phyloP scores from a whole-genome alignment of 2,797 vertebrate genomes.

The Lerista edwardsae region DNA sequence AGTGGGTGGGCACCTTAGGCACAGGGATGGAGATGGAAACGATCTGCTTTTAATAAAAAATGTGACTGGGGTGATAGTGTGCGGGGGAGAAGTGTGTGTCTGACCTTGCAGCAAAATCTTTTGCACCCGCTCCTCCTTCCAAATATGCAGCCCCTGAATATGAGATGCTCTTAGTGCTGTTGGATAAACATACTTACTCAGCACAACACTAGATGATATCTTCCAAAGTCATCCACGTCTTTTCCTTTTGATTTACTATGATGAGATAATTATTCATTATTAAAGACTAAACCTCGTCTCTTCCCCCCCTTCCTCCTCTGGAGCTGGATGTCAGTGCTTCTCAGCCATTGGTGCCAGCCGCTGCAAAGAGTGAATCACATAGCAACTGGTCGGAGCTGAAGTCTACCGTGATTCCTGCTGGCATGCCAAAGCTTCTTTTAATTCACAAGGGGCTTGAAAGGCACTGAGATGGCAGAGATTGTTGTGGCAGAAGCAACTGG shows the following conservation, averaged over 20 bases:
- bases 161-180: not conserved
- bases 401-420: slow-evolving; percentile 75
- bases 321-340: slow-evolving; percentile 50
- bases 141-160: not conserved
- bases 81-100: too few species aligned
- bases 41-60: too few species aligned
- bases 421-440: slow-evolving; percentile 73
- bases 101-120: too few species aligned
- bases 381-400: slow-evolving; percentile 70
- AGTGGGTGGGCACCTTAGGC: too few species aligned
- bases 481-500: slow-evolving; percentile 86
- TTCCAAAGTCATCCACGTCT: slow-evolving; percentile 9
- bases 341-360: slow-evolving; percentile 55
- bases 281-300: not conserved
- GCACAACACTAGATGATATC: not conserved
- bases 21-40: too few species aligned
- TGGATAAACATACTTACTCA: slow-evolving; percentile 1
- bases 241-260: slow-evolving; percentile 29
- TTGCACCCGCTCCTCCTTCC: not conserved
- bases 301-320: fast-evolving
- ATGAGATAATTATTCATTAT: slow-evolving; percentile 35
- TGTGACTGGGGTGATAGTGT: too few species aligned
- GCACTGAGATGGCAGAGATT: slow-evolving; percentile 84
- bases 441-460: slow-evolving; percentile 77
- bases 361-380: slow-evolving; percentile 60